phyloP scores from a whole-genome alignment of 2,888 invertebrate genomes.

The Lingula anatina region DNA sequence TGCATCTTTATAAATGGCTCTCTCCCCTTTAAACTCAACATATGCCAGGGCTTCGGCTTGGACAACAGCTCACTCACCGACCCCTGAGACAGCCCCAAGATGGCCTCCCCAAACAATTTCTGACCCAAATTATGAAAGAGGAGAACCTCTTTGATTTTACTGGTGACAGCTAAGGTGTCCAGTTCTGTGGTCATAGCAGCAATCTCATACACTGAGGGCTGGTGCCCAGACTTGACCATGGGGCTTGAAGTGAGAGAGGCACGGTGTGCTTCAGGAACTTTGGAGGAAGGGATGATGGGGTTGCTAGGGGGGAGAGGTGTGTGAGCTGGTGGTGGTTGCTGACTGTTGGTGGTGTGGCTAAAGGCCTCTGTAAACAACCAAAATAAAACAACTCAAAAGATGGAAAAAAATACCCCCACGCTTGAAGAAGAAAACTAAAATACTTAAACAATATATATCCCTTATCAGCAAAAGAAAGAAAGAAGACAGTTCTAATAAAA shows the following conservation, averaged over 20 bases:
- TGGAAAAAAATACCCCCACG: background rate
- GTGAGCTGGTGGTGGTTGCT: slow-evolving; percentile 5
- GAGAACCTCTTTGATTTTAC: slow-evolving; percentile 93
- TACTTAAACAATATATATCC: background rate
- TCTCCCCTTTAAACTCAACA: slow-evolving; percentile 95
- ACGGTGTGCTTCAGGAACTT: slow-evolving; percentile 30
- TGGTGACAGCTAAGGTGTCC: slow-evolving; percentile 93
- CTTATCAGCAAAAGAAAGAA: background rate
- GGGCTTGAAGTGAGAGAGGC: slow-evolving; percentile 3
- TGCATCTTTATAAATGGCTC: slow-evolving; percentile 66
- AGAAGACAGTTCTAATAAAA: too few species aligned
- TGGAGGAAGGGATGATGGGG: slow-evolving; percentile 19
- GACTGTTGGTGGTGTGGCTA: slow-evolving; percentile 11
- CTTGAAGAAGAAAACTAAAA: background rate
- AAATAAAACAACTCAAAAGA: background rate
- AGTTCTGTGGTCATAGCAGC: slow-evolving; percentile 93
- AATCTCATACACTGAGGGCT: slow-evolving; percentile 96
- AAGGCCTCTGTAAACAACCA: slow-evolving; percentile 6
- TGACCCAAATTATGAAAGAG: slow-evolving; percentile 96
- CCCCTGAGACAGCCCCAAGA: slow-evolving; percentile 88
- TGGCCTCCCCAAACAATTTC: slow-evolving; percentile 95
- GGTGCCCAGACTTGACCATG: slow-evolving; percentile 45
- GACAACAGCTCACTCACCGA: slow-evolving; percentile 92
- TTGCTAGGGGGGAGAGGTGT: slow-evolving; percentile 8
- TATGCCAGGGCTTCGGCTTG: slow-evolving; percentile 98